phyloP scores from a whole-genome alignment of 2,888 invertebrate genomes.

The Pollenia labialis region DNA sequence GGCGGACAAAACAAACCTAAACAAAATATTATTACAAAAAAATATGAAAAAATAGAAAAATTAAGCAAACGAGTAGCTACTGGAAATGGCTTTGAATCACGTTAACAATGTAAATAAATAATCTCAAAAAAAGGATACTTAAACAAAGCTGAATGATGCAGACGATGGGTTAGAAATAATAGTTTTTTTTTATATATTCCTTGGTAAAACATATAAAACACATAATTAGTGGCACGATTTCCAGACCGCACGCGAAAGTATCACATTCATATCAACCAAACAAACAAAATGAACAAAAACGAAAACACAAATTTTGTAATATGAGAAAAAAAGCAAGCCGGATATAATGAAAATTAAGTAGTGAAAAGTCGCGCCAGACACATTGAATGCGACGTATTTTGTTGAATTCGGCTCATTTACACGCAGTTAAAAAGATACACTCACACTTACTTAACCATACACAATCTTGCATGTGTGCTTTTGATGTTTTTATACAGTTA shows the following conservation, averaged over 20 bases:
- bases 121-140: conserved; percentile 61
- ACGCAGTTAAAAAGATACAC: conserved; percentile 46
- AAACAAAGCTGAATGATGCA: not conserved
- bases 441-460: not conserved
- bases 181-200: conserved; percentile 34
- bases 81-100: conserved; percentile 69
- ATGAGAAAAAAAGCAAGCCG: conserved; percentile 52
- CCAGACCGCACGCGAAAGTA: conserved; percentile 53
- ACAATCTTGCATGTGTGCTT: not conserved
- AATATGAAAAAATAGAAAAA: conserved; percentile 24
- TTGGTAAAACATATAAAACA: conserved; percentile 66
- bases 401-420: conserved; percentile 38
- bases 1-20: conserved; percentile 7
- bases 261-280: not conserved
- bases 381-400: conserved; percentile 55
- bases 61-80: conserved; percentile 29
- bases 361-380: conserved; percentile 71
- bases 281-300: not conserved
- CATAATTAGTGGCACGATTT: conserved; percentile 72
- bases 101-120: conserved; percentile 68
- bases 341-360: conserved; percentile 72
- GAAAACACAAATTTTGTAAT: conserved; percentile 37
- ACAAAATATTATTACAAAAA: conserved; percentile 27
- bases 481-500: not conserved
- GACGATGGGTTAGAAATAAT: conserved; percentile 5